A percentile compares a stretch with the other conserved stretches of the same genome.
These are phyloP conservation scores for Epiblema foenella DNA, from an alignment of 2,888 invertebrate species.

Conservation along the genomic window DNA sequence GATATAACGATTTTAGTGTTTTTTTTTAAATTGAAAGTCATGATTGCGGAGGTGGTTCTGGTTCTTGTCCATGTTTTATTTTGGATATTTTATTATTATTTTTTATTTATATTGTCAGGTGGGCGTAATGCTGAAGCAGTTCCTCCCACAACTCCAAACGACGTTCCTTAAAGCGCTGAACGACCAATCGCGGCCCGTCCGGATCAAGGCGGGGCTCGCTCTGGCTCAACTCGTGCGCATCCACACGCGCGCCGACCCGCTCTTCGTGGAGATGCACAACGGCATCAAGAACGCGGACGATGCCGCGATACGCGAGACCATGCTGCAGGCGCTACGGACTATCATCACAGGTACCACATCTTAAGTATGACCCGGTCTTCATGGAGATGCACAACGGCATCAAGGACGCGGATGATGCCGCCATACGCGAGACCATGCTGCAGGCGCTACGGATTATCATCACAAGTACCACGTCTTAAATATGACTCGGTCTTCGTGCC, in stretches of 20 bases:
- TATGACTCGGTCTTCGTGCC: constrained; percentile 97
- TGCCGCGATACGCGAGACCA: constrained; percentile 94
- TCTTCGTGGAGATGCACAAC: constrained; percentile 96
- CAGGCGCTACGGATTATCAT: constrained; percentile 95
- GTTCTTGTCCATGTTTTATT: too few relatives aligned
- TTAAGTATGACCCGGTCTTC: constrained; percentile 99
- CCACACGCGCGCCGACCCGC: constrained; percentile 96
- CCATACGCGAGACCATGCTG: constrained; percentile 95
- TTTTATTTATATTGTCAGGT: constrained; percentile 84
- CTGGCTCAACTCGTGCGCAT: constrained; percentile 95
- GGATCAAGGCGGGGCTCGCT: constrained; percentile 95
- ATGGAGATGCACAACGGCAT: constrained; percentile 95
- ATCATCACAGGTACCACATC: constrained; percentile 88
- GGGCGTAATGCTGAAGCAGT: constrained; percentile 97
- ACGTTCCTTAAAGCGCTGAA: constrained; percentile 98
- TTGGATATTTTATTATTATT: too few relatives aligned
- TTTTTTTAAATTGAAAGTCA: too few relatives aligned
- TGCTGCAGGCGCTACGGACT: constrained; percentile 95
- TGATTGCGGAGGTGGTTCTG: too few relatives aligned
- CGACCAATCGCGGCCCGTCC: constrained; percentile 94
- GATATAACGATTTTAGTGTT: too few relatives aligned
- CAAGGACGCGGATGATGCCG: constrained; percentile 92
- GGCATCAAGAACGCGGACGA: constrained; percentile 94
- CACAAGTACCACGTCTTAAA: constrained; percentile 84
- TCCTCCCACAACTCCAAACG: constrained; percentile 98